Conservation (phyloP, 2,113 vertebrate species). For the Spea bombifrons region DNA sequence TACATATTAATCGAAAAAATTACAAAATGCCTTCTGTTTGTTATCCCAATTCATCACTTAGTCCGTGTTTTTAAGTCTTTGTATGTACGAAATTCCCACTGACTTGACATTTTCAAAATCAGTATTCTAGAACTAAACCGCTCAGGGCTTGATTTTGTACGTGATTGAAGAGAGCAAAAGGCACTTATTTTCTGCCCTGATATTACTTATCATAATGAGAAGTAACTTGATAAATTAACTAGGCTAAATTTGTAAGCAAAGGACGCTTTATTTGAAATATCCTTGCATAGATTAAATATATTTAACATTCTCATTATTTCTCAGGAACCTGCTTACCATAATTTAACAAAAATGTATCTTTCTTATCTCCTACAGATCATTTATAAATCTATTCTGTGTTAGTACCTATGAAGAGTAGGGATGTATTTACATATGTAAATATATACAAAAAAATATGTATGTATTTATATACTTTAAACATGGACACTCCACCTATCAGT, state of each 20-base stretch:
- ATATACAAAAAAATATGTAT: too few species aligned
- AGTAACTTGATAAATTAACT: constrained; percentile 59
- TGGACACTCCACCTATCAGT: too few species aligned
- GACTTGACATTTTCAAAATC: constrained; percentile 53
- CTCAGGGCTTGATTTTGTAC: constrained; percentile 54
- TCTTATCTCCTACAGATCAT: not conserved
- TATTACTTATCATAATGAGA: constrained; percentile 58
- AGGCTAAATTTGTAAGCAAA: constrained; percentile 47
- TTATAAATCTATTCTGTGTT: too few species aligned
- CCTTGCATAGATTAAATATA: not conserved
- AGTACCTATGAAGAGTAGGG: too few species aligned
- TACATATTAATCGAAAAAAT: constrained; percentile 25
- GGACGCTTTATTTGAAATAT: constrained; percentile 11
- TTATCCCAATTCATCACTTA: constrained; percentile 26
- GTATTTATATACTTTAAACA: too few species aligned
- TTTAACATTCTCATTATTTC: constrained; percentile 41
- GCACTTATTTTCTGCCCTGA: constrained; percentile 51
- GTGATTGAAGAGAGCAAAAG: constrained; percentile 56
- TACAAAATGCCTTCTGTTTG: constrained; percentile 33
- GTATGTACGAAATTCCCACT: constrained; percentile 51
- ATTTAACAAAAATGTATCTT: constrained; percentile 5
- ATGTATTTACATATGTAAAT: too few species aligned
- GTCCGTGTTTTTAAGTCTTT: constrained; percentile 26
- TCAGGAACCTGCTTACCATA: constrained; percentile 7
- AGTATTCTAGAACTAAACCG: constrained; percentile 51